phyloP scores from a whole-genome alignment of 1,140 invertebrate species.

The Venustaconcha ellipsiformis region DNA sequence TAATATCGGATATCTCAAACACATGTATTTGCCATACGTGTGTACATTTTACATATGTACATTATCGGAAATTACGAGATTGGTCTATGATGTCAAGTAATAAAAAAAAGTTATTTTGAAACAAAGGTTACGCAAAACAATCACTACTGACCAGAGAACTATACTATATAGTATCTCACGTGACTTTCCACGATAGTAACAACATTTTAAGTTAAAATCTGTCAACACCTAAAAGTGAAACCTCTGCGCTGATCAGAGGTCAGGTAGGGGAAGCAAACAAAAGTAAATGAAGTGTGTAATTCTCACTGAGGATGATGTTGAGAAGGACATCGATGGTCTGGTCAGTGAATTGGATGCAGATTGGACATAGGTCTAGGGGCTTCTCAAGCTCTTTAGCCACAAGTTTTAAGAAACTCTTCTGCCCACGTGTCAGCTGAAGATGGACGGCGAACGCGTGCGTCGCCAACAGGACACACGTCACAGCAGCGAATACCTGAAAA shows the following conservation, averaged over 20 bases:
- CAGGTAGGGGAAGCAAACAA: background rate
- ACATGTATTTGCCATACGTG: no score
- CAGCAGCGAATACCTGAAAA: no score
- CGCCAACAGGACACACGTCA: no score
- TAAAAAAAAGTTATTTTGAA: background rate
- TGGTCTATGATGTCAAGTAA: no score
- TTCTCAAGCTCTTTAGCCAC: constrained; percentile 4
- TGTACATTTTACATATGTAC: no score
- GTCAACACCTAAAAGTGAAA: background rate
- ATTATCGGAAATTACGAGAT: no score
- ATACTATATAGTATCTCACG: background rate
- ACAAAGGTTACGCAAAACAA: background rate
- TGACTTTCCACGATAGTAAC: background rate
- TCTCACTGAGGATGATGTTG: constrained; percentile 57
- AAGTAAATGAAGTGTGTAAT: background rate
- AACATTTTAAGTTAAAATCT: background rate
- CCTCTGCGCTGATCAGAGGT: background rate
- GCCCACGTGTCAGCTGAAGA: no score
- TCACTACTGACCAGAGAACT: background rate
- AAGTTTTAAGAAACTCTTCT: background rate
- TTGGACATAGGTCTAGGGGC: constrained; percentile 41
- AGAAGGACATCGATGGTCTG: constrained; percentile 53
- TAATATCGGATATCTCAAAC: no score
- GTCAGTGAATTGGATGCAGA: constrained; percentile 54
- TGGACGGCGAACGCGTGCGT: no score